Percentiles rank a stretch among this genome's conserved stretches.
Evolutionary conservation across 2,888 invertebrate species (phyloP).

Genomic region (Diabrotica balteata): DNA sequence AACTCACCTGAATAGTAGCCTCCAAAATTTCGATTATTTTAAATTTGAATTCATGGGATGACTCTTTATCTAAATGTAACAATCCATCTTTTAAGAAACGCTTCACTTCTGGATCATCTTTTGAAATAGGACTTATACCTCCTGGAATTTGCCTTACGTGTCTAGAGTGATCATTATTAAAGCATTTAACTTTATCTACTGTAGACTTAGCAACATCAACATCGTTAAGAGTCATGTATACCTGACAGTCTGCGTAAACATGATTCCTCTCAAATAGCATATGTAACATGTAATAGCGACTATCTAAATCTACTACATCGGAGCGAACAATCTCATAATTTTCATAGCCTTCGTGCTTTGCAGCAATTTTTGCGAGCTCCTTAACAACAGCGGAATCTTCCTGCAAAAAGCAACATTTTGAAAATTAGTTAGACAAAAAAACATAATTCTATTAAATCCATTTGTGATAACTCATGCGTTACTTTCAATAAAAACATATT

Average conservation of each 20-base stretch:
- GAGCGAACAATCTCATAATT: slow-evolving; percentile 60
- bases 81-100: slow-evolving; percentile 46
- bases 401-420: slow-evolving; percentile 12
- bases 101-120: slow-evolving; percentile 51
- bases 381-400: slow-evolving; percentile 12
- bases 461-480: no score
- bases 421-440: no score
- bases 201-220: neutral
- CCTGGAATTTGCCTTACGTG: slow-evolving; percentile 6
- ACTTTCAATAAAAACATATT: no score
- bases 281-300: slow-evolving; percentile 58
- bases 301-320: slow-evolving; percentile 53
- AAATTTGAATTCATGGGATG: slow-evolving; percentile 45
- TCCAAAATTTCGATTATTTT: slow-evolving; percentile 59
- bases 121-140: slow-evolving; percentile 9
- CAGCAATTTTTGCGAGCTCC: slow-evolving; percentile 59
- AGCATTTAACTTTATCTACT: slow-evolving; percentile 9
- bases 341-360: slow-evolving; percentile 57
- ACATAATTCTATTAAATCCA: no score
- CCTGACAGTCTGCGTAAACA: slow-evolving; percentile 9
- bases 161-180: slow-evolving; percentile 2
- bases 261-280: slow-evolving; percentile 64
- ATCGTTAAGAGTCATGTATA: slow-evolving; percentile 7
- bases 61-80: slow-evolving; percentile 57
- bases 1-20: slow-evolving; percentile 58